A percentile compares a stretch with the other conserved stretches of the same genome.
phyloP scores from a whole-genome alignment of 2,797 vertebrate species.

The Sebastes vulpes region DNA sequence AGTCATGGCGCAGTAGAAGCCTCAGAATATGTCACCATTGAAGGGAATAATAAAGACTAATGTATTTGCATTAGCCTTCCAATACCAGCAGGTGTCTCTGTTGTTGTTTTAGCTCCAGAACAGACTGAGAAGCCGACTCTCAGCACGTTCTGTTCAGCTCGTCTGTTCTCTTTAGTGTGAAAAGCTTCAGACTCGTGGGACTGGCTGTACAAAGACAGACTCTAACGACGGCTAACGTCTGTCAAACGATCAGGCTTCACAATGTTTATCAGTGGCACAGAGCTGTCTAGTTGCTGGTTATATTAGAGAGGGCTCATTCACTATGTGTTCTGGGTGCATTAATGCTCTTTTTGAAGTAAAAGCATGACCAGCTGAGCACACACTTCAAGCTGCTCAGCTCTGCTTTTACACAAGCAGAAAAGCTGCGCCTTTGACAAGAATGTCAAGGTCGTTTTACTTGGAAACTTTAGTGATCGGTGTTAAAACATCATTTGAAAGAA shows the following conservation, averaged over 20 bases:
- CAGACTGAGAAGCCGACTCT: neutral
- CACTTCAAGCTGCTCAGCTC: neutral
- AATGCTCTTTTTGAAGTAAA: neutral
- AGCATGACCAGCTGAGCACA: neutral
- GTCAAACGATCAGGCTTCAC: neutral
- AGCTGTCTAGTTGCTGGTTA: neutral
- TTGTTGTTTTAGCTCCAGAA: neutral
- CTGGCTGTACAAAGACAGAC: neutral
- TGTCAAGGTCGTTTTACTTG: neutral
- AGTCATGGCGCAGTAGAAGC: neutral
- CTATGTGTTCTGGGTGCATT: neutral
- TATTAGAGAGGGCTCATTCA: neutral
- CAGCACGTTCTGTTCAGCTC: neutral
- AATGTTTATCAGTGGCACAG: neutral
- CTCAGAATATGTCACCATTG: neutral
- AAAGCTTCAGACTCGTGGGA: neutral
- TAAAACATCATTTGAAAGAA: neutral
- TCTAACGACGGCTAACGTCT: neutral
- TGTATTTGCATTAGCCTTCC: neutral
- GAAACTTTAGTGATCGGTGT: neutral
- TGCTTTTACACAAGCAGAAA: neutral
- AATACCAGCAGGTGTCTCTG: constrained; percentile 19
- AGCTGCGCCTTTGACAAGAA: neutral
- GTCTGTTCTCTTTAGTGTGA: neutral
- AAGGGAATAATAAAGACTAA: neutral